These are phyloP conservation scores for Perca flavescens DNA, from an alignment of 2,113 vertebrate genomes.

Conservation along the genomic window DNA sequence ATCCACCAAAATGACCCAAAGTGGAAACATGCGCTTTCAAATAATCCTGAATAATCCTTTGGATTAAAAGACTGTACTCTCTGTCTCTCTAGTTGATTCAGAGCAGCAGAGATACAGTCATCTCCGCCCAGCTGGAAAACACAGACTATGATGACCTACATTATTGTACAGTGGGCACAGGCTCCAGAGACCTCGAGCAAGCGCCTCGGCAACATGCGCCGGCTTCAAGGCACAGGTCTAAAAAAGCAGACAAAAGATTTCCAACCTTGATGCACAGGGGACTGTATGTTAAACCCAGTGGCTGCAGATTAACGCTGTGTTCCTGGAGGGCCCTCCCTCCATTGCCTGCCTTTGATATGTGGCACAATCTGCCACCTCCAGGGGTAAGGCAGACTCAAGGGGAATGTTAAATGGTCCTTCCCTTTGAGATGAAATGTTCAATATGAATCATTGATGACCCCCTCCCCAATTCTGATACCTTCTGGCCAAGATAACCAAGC, in stretches of 20 bases:
- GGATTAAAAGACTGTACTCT: conserved; percentile 56
- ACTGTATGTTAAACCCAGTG: conserved; percentile 67
- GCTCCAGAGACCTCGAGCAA: conserved; percentile 67
- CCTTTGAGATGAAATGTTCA: conserved; percentile 81
- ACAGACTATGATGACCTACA: conserved; percentile 80
- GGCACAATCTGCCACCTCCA: conserved; percentile 77
- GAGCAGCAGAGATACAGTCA: conserved; percentile 51
- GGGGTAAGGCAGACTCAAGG: conserved; percentile 76
- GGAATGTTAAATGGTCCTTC: conserved; percentile 82
- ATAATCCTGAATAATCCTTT: conserved; percentile 72
- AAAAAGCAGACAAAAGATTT: conserved; percentile 68
- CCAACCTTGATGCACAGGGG: conserved; percentile 56
- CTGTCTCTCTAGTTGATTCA: conserved; percentile 43
- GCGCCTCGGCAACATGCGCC: conserved; percentile 36
- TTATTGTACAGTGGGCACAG: conserved; percentile 68
- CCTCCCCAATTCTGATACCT: conserved; percentile 45
- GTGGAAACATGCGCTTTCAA: conserved; percentile 52
- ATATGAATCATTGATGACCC: conserved; percentile 83
- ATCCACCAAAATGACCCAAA: conserved; percentile 54
- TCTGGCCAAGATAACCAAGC: conserved; percentile 65
- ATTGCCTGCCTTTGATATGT: conserved; percentile 79
- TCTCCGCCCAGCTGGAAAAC: conserved; percentile 75
- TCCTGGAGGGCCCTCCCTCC: conserved; percentile 69
- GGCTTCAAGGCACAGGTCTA: conserved; percentile 65
- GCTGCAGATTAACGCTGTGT: conserved; percentile 56